Base-by-base conservation (phyloP, 2,888 invertebrate genomes). In the Drosophila greeni region DNA sequence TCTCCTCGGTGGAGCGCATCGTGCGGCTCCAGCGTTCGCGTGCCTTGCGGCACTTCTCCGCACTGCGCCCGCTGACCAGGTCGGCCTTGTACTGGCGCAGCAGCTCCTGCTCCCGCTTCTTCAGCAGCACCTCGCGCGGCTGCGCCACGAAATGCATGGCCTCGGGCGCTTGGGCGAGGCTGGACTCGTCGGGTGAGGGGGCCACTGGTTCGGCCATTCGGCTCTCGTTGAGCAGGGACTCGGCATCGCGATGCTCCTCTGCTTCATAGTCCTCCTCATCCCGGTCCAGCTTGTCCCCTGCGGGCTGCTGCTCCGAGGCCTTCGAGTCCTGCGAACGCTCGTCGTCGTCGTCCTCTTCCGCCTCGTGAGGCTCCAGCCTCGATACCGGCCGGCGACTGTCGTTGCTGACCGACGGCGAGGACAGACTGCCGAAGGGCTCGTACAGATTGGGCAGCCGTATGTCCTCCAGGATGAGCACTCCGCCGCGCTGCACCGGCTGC, bases 401-500 rank as follows among this genome's bases (percentile, higher is more conserved):
- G 16, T 58, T 70, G 29, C 56, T 54, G 23, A 37, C 56, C 11
- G 61, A 48, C n/a, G 57, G 39, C 6, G 16, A 36, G 20, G 24
- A 47, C 29, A 47, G 18, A 14, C 67, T 26, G 7, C 40, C 33
- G 8, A 43, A 42, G 9, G 40, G 39, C 29, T 70, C 58, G 5
- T 74, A 80, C 14, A 70, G 54, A 47, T 73, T 74, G 31, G 83
- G 77, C 57, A 79, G 24, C 24, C 65, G 18, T n/a, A 82, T 80
- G n/a, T 82, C 70, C 64, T 79, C 78, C 42, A 79, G 49, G 7
- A 79, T 79, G 14, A 70, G 54, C 9, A 79, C 80, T 0, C 54
- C 66, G 2, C 75, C 60, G 0, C 65, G 53, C 14, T 60, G 62
- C 11, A 70, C 70, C 18, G 70, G 61, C 29, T 66, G 70, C 1